phyloP scores from a whole-genome alignment of 1,140 invertebrate species.

The Saccostrea cuccullata region DNA sequence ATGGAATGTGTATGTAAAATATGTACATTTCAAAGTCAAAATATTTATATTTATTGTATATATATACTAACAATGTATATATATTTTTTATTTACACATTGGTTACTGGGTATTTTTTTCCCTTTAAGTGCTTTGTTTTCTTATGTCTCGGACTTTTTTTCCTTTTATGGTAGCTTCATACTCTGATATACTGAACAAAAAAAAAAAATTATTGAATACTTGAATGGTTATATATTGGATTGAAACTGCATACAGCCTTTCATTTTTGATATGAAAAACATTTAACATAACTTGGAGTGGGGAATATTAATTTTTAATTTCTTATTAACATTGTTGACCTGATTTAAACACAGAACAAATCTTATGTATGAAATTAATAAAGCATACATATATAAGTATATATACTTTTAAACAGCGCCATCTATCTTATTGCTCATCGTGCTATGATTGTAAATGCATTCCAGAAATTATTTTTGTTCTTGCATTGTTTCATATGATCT shows the following conservation, averaged over 20 bases:
- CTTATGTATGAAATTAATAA: not conserved
- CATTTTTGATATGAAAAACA: too few relatives aligned
- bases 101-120: not conserved
- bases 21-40: not conserved
- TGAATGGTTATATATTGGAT: too few relatives aligned
- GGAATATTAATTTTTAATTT: too few relatives aligned
- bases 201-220: too few relatives aligned
- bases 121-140: not conserved
- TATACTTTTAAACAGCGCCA: not conserved
- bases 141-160: not conserved
- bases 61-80: not conserved
- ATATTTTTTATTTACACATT: not conserved
- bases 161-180: not conserved
- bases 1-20: not conserved
- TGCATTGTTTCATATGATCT: slow-evolving; percentile 20
- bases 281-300: too few relatives aligned
- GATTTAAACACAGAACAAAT: not conserved
- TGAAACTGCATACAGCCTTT: too few relatives aligned
- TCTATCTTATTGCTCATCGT: not conserved
- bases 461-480: slow-evolving; percentile 7
- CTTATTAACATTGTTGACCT: too few relatives aligned
- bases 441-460: slow-evolving; percentile 4
- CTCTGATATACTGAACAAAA: too few relatives aligned
- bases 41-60: not conserved
- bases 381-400: not conserved